A percentile compares a stretch with the other conserved stretches of the same genome.
Conservation (phyloP, 2,797 vertebrate genomes). For the Steatocranus sp. region DNA sequence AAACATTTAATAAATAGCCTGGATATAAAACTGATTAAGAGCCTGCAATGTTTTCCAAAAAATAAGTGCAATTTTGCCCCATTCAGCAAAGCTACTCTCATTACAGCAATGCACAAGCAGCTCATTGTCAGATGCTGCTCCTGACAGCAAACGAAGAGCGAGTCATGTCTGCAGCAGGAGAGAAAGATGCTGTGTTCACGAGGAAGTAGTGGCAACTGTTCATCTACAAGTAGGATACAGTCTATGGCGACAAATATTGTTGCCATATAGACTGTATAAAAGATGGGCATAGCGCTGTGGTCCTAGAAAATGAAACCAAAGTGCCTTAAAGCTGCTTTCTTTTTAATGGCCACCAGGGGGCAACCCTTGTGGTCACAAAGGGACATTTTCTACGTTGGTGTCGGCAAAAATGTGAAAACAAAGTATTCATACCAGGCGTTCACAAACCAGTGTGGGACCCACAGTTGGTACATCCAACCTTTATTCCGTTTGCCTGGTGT, state of each 20-base stretch:
- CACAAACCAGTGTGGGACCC: background rate
- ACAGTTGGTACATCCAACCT: background rate
- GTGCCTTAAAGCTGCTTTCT: background rate
- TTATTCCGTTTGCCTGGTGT: background rate
- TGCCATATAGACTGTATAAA: background rate
- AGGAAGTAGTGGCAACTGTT: background rate
- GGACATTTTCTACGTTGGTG: background rate
- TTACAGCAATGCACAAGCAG: background rate
- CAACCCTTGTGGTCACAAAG: background rate
- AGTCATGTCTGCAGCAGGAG: background rate
- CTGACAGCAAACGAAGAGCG: too few species aligned
- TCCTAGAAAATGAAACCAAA: background rate
- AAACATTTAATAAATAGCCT: background rate
- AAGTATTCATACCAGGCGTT: background rate
- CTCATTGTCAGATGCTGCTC: background rate
- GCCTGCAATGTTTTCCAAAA: background rate
- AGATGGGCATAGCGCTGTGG: background rate
- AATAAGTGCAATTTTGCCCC: background rate
- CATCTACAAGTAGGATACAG: background rate
- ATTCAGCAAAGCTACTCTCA: background rate
- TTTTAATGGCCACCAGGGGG: background rate
- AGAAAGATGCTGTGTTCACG: background rate
- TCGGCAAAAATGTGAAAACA: rapidly evolving
- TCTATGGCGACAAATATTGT: rapidly evolving
- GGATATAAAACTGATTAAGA: background rate